Evolutionary conservation across 1,140 invertebrate species (phyloP), one percentile per base, ranked within the genome.

Genomic region (Trissolcus basalis): DNA sequence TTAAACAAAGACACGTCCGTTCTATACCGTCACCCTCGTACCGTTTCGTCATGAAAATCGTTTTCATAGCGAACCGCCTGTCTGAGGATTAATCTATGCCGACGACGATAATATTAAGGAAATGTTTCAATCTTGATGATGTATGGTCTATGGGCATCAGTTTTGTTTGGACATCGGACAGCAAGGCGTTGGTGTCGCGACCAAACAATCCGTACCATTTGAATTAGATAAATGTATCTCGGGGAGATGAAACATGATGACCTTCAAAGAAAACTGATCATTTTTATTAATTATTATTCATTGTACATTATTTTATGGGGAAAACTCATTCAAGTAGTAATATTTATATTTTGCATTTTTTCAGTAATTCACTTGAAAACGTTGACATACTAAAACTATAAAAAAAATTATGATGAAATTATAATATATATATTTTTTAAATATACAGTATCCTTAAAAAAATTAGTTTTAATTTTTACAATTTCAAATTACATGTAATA

Each of bases 91-190:
- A 87, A 87, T 88, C 87, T 86, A 87, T 84, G 83, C 85, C 80
- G 82, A 81, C 85, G 84, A 83, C 78, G 82, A 85, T 88, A 88
- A 88, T 87, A 87, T 86, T 87, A 86, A 88, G 85, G 87, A 88
- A 88, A 88, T 87, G 86, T 88, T 87, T 87, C 86, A 87, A 88
- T 88, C 85, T 82, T 81, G 82, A 81, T 87, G 87, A 88, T 87
- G 85, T 87, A 87, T 87, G 85, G 82, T 81, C 77, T 82, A 79
- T 80, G 78, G 81, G 79, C 80, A 81, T 82, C 76, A 69, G 77
- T 60, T 69, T 77, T 71, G 70, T 59, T 81, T 79, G 51, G 61
- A 49, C 55, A 44, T 73, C 51, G 60, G 64, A 73, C 77, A 68
- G 67, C 55, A 70, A 49, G 71, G 67, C 75, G 71, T 78, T 56